Percentiles rank a stretch among this genome's conserved stretches.
phyloP scores from a whole-genome alignment of 2,888 invertebrate genomes.

The Lithophane leautieri region DNA sequence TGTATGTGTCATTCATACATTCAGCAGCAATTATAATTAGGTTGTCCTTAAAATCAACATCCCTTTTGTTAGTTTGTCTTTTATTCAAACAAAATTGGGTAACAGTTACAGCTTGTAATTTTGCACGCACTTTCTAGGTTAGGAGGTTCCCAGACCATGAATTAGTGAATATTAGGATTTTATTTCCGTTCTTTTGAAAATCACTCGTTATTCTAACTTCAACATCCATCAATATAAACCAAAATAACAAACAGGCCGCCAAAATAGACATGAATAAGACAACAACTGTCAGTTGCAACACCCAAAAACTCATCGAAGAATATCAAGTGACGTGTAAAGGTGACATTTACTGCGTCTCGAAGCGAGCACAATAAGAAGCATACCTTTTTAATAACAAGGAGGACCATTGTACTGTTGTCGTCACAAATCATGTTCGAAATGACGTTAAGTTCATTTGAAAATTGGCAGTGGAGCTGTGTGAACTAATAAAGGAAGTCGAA shows the following conservation, averaged over 20 bases:
- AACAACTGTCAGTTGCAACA: slow-evolving; percentile 55
- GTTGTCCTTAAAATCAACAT: neutral
- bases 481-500: slow-evolving; percentile 43
- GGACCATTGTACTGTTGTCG: slow-evolving; percentile 60
- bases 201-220: neutral
- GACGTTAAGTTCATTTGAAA: slow-evolving; percentile 56
- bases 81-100: neutral
- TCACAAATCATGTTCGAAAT: slow-evolving; percentile 66
- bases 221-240: slow-evolving; percentile 5
- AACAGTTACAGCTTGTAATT: too few species aligned
- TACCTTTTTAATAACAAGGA: slow-evolving; percentile 65
- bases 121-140: neutral
- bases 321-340: slow-evolving; percentile 54
- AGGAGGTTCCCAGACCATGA: neutral
- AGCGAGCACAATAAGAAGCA: slow-evolving; percentile 59
- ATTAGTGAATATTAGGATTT: too few species aligned
- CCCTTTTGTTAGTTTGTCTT: neutral
- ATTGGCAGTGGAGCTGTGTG: slow-evolving; percentile 52
- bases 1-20: neutral
- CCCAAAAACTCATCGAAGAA: slow-evolving; percentile 59
- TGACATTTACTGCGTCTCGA: slow-evolving; percentile 65
- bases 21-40: neutral
- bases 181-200: too few species aligned
- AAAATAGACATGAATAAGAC: slow-evolving; percentile 64
- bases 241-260: slow-evolving; percentile 26